Conservation (phyloP, 2,113 vertebrate genomes). For the Mellivora capensis region DNA sequence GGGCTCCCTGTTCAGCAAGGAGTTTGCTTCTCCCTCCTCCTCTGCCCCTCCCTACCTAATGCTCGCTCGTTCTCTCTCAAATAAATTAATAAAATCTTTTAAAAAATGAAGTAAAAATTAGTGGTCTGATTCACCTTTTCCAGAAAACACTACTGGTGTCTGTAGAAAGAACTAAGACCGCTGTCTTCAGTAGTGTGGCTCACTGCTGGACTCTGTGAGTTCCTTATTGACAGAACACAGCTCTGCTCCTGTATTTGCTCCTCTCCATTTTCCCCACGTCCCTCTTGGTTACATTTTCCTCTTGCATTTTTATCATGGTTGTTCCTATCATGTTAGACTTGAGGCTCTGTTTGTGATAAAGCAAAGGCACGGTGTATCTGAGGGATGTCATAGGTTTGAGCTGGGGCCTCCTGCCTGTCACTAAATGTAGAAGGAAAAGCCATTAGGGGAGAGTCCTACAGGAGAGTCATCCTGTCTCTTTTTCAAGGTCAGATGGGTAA, state of each 20-base stretch:
- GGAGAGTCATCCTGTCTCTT: neutral
- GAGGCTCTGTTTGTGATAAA: neutral
- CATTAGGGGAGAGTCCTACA: neutral
- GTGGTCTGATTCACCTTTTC: neutral
- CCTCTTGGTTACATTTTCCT: neutral
- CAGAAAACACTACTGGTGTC: neutral
- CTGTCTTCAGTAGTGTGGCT: fast-evolving
- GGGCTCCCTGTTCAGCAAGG: neutral
- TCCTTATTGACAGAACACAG: neutral
- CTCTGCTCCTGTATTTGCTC: neutral
- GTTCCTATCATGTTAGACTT: neutral
- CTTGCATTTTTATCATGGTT: neutral
- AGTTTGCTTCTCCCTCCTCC: neutral
- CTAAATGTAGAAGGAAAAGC: neutral
- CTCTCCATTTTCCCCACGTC: neutral
- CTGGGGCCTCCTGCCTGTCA: neutral
- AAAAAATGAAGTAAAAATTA: neutral
- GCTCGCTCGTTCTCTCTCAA: neutral
- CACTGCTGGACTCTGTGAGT: no score
- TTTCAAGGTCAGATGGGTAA: neutral
- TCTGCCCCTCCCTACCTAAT: neutral
- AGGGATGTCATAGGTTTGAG: neutral
- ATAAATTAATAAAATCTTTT: neutral
- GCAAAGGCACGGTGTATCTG: neutral
- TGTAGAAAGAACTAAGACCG: neutral